Evolutionary conservation across 1,140 invertebrate species (phyloP), one percentile per base, ranked within the genome.

Genomic region (Papilio xuthus): DNA sequence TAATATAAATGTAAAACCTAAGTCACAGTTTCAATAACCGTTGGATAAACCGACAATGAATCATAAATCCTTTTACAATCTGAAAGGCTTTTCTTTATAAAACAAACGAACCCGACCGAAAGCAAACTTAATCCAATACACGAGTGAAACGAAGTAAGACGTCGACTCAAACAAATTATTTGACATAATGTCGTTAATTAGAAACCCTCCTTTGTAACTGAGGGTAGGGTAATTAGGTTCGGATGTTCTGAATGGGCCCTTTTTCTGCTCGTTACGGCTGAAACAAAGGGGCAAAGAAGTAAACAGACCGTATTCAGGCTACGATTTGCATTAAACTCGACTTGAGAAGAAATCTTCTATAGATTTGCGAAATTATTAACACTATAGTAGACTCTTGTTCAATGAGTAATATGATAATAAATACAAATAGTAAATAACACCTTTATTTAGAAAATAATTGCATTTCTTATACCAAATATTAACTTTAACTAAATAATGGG

Each of bases 161-260:
- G 91, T 89, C 85, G 90, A 80, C 86, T 93, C 89, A 92, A 93
- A 91, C 92, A 92, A 93, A 92, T 93, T 93, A 93, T 93, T 92
- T 93, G 92, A 92, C 92, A 93, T 93, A 93, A 93, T 92, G 91
- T 93, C 90, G 92, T 93, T 93, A 93, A 93, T 93, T 93, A 93
- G 89, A 92, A 93, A 87, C 89, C 91, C 90, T 90, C 88, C 83
- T 92, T 93, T 91, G 87, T 90, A 87, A 83, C 83, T 83, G 84
- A 84, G 89, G 90, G 89, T 88, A 84, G 86, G 85, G 89, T 93
- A 93, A 93, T 93, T 93, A 92, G 92, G 90, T 92, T 93, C 91
- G 90, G 88, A 90, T 91, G 89, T 79, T 92, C 85, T 92, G 91
- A 93, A 93, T 92, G 88, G 91, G 86, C 85, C 91, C 92, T 92